phyloP scores from a whole-genome alignment of 2,113 vertebrate species.

The Alces alces region DNA sequence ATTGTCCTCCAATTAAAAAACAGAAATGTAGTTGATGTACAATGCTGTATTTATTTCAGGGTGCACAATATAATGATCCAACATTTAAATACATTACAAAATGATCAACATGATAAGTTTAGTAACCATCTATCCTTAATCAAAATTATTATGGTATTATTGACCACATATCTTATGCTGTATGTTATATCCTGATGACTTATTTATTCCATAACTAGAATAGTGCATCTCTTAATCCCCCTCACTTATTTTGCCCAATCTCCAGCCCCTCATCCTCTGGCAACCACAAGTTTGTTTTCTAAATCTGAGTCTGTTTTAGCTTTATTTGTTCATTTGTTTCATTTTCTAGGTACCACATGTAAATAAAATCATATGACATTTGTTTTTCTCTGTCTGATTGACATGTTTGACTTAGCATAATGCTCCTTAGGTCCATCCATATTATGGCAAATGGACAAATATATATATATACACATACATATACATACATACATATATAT shows the following conservation, averaged over 20 bases:
- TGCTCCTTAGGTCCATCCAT: background rate
- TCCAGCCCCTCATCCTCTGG: background rate
- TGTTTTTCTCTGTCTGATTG: background rate
- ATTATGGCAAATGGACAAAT: background rate
- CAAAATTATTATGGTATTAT: background rate
- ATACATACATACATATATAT: no score
- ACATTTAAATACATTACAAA: background rate
- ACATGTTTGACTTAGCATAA: background rate
- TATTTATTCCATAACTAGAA: background rate
- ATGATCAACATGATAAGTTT: background rate
- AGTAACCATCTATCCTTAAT: background rate
- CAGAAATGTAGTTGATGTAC: background rate
- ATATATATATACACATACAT: fast-evolving
- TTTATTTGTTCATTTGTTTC: background rate
- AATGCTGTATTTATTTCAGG: background rate
- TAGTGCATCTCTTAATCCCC: background rate
- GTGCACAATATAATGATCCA: background rate
- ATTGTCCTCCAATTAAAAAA: background rate
- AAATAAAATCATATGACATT: background rate
- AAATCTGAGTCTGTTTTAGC: background rate
- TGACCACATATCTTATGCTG: background rate
- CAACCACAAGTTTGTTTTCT: background rate
- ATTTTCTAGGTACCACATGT: background rate
- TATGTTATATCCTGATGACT: background rate
- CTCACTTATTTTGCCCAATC: background rate